These are phyloP conservation scores for Phrynocephalus forsythii DNA, from an alignment of 2,797 vertebrate species.

Conservation along the genomic window DNA sequence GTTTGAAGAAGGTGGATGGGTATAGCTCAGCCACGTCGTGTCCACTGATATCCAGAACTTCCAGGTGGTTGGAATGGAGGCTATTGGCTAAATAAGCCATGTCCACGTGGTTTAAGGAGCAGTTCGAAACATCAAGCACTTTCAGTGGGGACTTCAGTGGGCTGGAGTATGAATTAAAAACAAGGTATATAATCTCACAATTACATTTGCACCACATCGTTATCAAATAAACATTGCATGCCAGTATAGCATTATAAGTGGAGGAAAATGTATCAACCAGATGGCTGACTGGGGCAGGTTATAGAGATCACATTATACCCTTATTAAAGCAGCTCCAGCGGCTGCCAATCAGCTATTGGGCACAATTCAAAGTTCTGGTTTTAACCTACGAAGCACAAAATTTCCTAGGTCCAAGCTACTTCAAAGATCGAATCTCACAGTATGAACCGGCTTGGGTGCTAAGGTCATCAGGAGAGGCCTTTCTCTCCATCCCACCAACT, in stretches of 20 bases:
- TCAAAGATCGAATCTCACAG: no score
- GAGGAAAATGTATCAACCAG: not conserved
- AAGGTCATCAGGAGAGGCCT: no score
- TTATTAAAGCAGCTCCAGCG: no score
- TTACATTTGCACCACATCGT: not conserved
- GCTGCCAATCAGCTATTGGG: no score
- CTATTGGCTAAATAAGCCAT: slow-evolving; percentile 93
- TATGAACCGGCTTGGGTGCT: no score
- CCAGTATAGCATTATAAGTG: not conserved
- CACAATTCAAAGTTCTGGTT: no score
- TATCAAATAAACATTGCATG: not conserved
- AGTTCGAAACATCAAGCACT: slow-evolving; percentile 90
- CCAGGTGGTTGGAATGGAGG: slow-evolving; percentile 85
- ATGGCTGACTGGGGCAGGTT: no score
- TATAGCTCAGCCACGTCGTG: slow-evolving; percentile 84
- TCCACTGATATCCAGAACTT: slow-evolving; percentile 92
- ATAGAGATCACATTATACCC: no score
- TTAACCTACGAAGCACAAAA: no score
- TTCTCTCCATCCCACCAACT: no score
- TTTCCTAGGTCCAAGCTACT: no score
- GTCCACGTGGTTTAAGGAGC: slow-evolving; percentile 85
- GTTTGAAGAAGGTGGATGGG: slow-evolving; percentile 84
- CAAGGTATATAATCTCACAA: slow-evolving; percentile 16
- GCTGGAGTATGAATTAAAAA: slow-evolving; percentile 74
- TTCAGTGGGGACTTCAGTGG: slow-evolving; percentile 88